Evolutionary conservation across 2,113 vertebrate genomes (phyloP).

Genomic region (Crocuta crocuta): DNA sequence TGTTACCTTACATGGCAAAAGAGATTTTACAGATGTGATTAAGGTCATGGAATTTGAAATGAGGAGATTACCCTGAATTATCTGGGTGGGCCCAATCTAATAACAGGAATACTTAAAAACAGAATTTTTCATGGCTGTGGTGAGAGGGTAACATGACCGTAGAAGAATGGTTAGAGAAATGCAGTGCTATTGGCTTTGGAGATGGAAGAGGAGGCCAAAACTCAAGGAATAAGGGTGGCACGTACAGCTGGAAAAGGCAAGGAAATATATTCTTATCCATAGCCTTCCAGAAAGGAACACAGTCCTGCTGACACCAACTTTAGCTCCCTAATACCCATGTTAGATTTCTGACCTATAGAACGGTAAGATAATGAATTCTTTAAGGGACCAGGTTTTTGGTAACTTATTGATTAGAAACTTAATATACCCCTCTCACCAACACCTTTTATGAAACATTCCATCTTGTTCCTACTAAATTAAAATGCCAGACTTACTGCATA

Average conservation of each 20-base stretch:
- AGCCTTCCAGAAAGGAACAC: neutral
- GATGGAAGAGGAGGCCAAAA: neutral
- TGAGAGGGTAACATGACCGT: neutral
- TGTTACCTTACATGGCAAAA: neutral
- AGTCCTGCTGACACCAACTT: neutral
- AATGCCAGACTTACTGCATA: neutral
- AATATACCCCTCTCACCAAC: neutral
- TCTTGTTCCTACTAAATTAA: conserved; percentile 33
- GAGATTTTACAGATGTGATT: neutral
- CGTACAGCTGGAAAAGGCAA: conserved; percentile 43
- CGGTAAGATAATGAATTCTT: neutral
- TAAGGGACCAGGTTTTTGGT: neutral
- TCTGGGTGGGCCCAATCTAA: neutral
- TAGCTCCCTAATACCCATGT: neutral
- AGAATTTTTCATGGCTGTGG: neutral
- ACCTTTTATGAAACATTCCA: neutral
- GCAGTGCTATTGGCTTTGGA: neutral
- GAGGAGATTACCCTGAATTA: neutral
- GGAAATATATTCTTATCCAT: neutral
- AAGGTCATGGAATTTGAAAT: neutral
- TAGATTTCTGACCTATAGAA: neutral
- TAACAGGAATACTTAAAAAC: neutral
- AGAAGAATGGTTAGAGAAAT: neutral
- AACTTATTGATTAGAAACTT: conserved; percentile 21
- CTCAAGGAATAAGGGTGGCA: neutral